These are phyloP conservation scores for Aphidius colemani DNA, from an alignment of 2,888 invertebrate genomes.

Conservation along the genomic window DNA sequence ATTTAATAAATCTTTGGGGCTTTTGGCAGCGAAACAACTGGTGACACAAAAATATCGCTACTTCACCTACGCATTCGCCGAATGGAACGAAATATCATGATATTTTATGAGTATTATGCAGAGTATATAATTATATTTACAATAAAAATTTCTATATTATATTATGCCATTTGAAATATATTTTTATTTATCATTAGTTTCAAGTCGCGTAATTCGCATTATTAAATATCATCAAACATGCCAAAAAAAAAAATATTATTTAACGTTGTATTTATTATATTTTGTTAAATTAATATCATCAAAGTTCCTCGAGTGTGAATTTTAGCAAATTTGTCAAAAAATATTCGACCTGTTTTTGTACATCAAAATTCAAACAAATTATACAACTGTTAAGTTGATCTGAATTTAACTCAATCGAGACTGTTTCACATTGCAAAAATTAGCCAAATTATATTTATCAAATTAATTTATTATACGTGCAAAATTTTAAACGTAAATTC, in stretches of 20 bases:
- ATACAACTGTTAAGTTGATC: too few species aligned
- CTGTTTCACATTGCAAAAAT: too few species aligned
- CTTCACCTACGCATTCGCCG: constrained; percentile 21
- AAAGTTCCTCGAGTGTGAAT: not conserved
- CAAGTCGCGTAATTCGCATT: not conserved
- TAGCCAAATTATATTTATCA: too few species aligned
- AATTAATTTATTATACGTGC: too few species aligned
- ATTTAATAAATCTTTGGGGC: constrained; percentile 39
- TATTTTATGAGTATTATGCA: constrained; percentile 8
- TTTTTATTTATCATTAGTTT: not conserved
- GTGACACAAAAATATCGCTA: constrained; percentile 38
- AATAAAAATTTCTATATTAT: constrained; percentile 6
- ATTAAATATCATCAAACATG: not conserved
- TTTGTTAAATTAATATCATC: not conserved
- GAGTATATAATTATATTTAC: not conserved
- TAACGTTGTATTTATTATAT: not conserved
- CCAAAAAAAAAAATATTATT: not conserved
- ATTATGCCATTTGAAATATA: not conserved
- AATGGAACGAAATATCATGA: constrained; percentile 9
- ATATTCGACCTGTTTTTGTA: not conserved
- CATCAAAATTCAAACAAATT: too few species aligned
- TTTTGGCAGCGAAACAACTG: constrained; percentile 38
- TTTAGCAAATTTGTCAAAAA: not conserved
- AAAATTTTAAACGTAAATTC: too few species aligned
- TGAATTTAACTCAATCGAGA: too few species aligned